Evolutionary conservation across 2,888 invertebrate species (phyloP).

Genomic region (Unio pictorum): DNA sequence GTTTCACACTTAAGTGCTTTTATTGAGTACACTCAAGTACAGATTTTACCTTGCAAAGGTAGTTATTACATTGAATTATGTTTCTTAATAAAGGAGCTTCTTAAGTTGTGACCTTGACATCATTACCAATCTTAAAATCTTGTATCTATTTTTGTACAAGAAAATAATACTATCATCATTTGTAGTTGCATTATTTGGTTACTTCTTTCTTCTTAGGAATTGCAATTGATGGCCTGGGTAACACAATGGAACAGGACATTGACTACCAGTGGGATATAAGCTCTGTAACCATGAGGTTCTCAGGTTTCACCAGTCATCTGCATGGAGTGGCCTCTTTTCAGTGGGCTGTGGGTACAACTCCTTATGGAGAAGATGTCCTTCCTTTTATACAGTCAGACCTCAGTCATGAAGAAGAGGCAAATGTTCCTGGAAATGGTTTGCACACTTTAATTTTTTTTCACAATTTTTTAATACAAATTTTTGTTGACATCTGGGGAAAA

Average conservation of each 20-base stretch:
- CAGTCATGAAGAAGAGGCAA: constrained; percentile 24
- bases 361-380: constrained; percentile 34
- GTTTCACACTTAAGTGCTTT: no score
- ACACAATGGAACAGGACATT: constrained; percentile 19
- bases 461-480: no score
- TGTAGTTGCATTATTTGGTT: no score
- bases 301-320: constrained; percentile 30
- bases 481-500: no score
- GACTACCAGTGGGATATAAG: constrained; percentile 29
- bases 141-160: no score
- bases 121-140: no score
- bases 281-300: constrained; percentile 32
- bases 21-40: no score
- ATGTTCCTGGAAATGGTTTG: constrained; percentile 32
- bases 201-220: constrained; percentile 10
- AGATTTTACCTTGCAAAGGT: no score
- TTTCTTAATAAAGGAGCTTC: no score
- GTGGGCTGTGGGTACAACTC: constrained; percentile 41
- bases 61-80: no score
- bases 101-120: no score
- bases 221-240: constrained; percentile 24
- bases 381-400: constrained; percentile 26
- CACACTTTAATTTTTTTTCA: neutral
- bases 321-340: constrained; percentile 34
- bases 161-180: no score